A percentile compares a stretch with the other conserved stretches of the same genome.
Conservation (phyloP, 2,888 invertebrate species). For the Itoplectis maculator region DNA sequence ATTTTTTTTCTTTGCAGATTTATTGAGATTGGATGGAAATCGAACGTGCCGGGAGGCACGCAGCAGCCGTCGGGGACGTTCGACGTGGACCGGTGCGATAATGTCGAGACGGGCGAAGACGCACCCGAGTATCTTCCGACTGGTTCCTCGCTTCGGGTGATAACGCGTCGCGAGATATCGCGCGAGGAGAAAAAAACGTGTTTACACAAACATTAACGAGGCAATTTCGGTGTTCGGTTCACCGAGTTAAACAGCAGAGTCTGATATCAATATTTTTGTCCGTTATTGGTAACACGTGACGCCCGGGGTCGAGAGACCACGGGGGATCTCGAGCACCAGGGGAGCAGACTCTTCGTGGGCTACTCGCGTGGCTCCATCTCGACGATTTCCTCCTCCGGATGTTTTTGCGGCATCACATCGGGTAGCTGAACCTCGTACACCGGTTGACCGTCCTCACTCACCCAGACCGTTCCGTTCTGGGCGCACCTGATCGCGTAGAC, state of each 20-base stretch:
- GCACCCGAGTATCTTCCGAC: neutral
- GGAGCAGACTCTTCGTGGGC: too few relatives aligned
- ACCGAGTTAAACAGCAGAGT: neutral
- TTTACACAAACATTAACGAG: constrained; percentile 30
- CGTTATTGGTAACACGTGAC: neutral
- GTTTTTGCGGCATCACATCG: constrained; percentile 75
- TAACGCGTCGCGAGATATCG: neutral
- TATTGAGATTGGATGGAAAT: neutral
- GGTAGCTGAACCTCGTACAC: constrained; percentile 80
- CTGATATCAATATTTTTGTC: constrained; percentile 4
- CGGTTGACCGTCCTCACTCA: constrained; percentile 80
- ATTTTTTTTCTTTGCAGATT: neutral
- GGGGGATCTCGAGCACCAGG: neutral
- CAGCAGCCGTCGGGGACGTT: neutral
- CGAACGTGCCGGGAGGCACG: neutral
- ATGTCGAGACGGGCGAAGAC: neutral
- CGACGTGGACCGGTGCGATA: neutral
- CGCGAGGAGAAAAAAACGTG: constrained; percentile 2
- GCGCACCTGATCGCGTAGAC: constrained; percentile 80
- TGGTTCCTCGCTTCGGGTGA: neutral
- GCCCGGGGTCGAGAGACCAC: neutral
- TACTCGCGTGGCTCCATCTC: constrained; percentile 44
- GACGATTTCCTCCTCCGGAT: constrained; percentile 48
- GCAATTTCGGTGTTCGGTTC: neutral
- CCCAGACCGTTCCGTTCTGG: constrained; percentile 81